phyloP scores from a whole-genome alignment of 2,888 invertebrate genomes.

The Eristalis tenax region DNA sequence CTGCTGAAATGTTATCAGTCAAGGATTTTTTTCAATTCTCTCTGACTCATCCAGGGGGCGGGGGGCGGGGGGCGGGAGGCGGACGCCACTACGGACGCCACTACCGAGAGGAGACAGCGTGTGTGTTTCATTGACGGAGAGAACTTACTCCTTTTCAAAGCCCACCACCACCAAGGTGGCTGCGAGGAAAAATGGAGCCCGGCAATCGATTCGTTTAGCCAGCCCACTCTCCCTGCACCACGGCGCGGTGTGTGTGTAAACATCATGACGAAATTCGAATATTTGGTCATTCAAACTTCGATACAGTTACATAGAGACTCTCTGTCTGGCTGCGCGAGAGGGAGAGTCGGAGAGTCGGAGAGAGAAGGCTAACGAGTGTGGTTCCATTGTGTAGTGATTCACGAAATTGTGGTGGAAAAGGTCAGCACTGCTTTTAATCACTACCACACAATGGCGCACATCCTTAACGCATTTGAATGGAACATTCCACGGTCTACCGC shows the following conservation, averaged over 20 bases:
- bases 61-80: too few species aligned
- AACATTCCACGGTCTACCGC: slow-evolving; percentile 3
- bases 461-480: slow-evolving; percentile 2
- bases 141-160: slow-evolving; percentile 53
- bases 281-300: slow-evolving; percentile 53
- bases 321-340: neutral
- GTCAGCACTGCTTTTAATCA: slow-evolving; percentile 48
- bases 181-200: slow-evolving; percentile 53
- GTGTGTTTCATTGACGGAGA: slow-evolving; percentile 71
- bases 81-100: too few species aligned
- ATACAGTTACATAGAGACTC: slow-evolving; percentile 7
- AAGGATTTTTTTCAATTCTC: slow-evolving; percentile 64
- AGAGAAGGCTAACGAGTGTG: neutral
- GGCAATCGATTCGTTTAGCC: neutral
- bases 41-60: slow-evolving; percentile 45
- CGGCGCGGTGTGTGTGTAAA: slow-evolving; percentile 26
- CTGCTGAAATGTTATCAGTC: slow-evolving; percentile 68
- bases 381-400: slow-evolving; percentile 44
- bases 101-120: neutral
- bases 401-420: slow-evolving; percentile 40
- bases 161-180: slow-evolving; percentile 31
- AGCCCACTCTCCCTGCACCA: too few species aligned
- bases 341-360: slow-evolving; percentile 2
- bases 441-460: slow-evolving; percentile 10
- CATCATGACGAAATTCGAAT: slow-evolving; percentile 52